These are phyloP conservation scores for Lacerta agilis DNA, from an alignment of 2,797 vertebrate species.

Conservation along the genomic window DNA sequence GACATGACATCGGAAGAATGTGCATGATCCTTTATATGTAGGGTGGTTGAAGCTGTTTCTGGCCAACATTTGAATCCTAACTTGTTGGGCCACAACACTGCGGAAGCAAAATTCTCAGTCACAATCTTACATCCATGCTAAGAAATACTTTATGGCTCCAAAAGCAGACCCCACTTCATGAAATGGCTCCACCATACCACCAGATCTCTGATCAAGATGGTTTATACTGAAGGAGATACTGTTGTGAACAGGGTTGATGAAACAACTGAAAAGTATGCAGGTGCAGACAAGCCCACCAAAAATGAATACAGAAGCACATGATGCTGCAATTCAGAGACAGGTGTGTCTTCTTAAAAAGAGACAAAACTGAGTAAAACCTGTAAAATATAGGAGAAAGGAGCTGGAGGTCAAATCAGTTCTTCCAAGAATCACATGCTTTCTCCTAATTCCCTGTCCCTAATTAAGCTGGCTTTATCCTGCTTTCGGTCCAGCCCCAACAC, in stretches of 20 bases:
- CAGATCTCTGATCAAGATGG: not conserved
- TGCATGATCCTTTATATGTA: not conserved
- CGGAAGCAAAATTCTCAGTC: not conserved
- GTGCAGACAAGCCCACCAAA: not conserved
- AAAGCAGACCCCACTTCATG: not conserved
- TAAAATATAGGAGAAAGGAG: not conserved
- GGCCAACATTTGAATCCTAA: not conserved
- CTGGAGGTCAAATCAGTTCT: slow-evolving; percentile 1
- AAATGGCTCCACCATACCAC: not conserved
- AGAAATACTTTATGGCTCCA: not conserved
- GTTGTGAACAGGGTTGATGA: not conserved
- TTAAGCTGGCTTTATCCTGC: not conserved
- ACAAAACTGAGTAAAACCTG: not conserved
- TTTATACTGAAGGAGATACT: not conserved
- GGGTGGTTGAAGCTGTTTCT: not conserved
- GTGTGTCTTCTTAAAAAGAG: not conserved
- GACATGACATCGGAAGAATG: not conserved
- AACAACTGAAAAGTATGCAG: not conserved
- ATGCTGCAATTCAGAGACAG: not conserved
- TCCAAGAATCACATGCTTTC: not conserved
- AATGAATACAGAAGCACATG: not conserved
- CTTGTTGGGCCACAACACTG: not conserved
- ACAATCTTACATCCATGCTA: not conserved
- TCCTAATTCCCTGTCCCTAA: too few relatives aligned
- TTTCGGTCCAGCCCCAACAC: not conserved